A percentile compares a stretch with the other conserved stretches of the same genome.
phyloP scores from a whole-genome alignment of 2,797 vertebrate species.

The Pterois miles region DNA sequence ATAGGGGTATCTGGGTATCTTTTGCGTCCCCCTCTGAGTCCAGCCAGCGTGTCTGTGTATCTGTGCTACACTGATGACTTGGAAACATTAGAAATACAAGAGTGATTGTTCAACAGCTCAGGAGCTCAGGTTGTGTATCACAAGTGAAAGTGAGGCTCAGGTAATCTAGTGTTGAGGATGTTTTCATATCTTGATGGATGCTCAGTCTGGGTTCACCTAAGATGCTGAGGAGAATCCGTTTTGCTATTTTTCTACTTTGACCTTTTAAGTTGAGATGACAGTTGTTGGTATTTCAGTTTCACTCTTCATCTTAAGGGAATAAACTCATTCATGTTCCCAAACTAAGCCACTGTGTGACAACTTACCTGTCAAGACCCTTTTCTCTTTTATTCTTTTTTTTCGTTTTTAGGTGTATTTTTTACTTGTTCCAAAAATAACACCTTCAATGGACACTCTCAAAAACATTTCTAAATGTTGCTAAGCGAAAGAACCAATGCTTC shows the following conservation, averaged over 20 bases:
- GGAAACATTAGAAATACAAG: conserved; percentile 8
- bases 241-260: conserved; percentile 28
- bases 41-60: background rate
- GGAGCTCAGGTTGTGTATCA: background rate
- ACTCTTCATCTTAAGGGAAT: conserved; percentile 13
- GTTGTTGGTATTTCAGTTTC: conserved; percentile 32
- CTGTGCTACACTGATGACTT: background rate
- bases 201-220: conserved; percentile 30
- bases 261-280: conserved; percentile 39
- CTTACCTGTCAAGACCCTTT: conserved; percentile 35
- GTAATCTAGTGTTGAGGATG: conserved; percentile 2
- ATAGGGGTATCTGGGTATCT: background rate
- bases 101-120: background rate
- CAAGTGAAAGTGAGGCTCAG: background rate
- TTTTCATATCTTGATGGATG: conserved; percentile 11
- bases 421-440: conserved; percentile 51
- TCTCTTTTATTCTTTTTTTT: background rate
- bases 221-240: conserved; percentile 45
- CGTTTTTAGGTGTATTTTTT: conserved; percentile 13
- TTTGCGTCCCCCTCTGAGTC: background rate
- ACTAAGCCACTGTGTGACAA: conserved; percentile 32
- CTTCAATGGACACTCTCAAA: conserved; percentile 29
- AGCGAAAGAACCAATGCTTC: background rate
- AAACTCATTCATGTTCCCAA: conserved; percentile 45
- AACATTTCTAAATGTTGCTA: background rate